Base-by-base conservation (phyloP, 2,113 vertebrate species). In the Gulo gulo region DNA sequence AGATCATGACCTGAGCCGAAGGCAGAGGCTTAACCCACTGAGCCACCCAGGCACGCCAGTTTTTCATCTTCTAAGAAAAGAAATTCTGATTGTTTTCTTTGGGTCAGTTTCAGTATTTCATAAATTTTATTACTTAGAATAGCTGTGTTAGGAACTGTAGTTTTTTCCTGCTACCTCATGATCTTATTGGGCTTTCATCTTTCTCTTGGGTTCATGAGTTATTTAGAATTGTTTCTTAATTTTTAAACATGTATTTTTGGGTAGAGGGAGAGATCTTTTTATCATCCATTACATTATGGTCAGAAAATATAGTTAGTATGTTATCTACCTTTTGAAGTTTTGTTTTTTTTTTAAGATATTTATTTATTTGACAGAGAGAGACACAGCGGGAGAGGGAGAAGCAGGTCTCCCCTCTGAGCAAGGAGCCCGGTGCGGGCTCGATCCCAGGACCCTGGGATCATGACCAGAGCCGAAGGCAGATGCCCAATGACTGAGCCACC, bases 61-160 rank as follows among this genome's bases (percentile, higher is more conserved):
- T 89, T 74, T 65, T n/a, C 59, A 20, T 71, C 34, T 79, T 79
- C 16, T 45, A 90, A 42, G 20, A 55, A 86, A 63, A 90, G 67
- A 80, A 71, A 85, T 90, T 88, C 29, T 80, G 61, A 61, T 21
- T 61, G 4, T 83, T 47, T 76, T 94, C 23, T 20, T 59, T 63
- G 81, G 15, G 16, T 80, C 20, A 36, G 45, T 73, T 80, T 52
- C 94, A 16, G 59, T 90, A 20, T 65, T 45, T 74, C 12, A 29
- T 71, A 87, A 80, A 82, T 87, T 92, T n/a, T 14, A n/a, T 36
- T 82, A 47, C 57, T 65, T 94, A 96, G 79, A 80, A 47, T 78
- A 69, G 55, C 34, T 82, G 24, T 52, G 45, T 29, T 91, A 18
- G 82, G 55, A 86, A 73, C 5, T 67, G 57, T 59, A 67, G 21